phyloP scores from a whole-genome alignment of 2,888 invertebrate genomes.

The Omphaloscelis lunosa region DNA sequence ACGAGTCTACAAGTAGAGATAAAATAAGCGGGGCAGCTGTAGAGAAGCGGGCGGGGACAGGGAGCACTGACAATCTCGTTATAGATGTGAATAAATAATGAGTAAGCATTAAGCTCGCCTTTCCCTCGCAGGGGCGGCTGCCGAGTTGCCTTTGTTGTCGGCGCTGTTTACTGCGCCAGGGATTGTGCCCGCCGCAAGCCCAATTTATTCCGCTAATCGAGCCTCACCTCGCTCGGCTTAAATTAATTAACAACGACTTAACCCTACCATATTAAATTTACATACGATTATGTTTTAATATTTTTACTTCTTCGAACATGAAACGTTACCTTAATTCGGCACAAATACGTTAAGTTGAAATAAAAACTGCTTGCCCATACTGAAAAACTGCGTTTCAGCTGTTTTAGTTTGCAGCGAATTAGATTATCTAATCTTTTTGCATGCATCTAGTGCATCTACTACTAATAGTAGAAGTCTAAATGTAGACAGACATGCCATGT shows the following conservation, averaged over 20 bases:
- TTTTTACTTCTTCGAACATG: slow-evolving; percentile 57
- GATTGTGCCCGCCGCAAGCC: slow-evolving; percentile 84
- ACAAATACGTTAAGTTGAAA: not conserved
- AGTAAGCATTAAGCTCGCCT: slow-evolving; percentile 86
- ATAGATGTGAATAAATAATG: slow-evolving; percentile 90
- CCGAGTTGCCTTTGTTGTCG: slow-evolving; percentile 86
- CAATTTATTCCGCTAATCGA: slow-evolving; percentile 89
- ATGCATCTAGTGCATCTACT: not conserved
- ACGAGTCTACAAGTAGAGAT: slow-evolving; percentile 71
- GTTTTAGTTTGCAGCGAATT: not conserved
- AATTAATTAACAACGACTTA: slow-evolving; percentile 88
- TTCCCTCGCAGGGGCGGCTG: slow-evolving; percentile 77
- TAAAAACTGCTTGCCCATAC: not conserved
- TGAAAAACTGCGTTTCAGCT: not conserved
- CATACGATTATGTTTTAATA: slow-evolving; percentile 52
- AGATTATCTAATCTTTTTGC: not conserved
- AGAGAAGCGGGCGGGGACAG: slow-evolving; percentile 74
- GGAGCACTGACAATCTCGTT: slow-evolving; percentile 89
- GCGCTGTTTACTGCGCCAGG: slow-evolving; percentile 85
- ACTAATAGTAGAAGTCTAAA: slow-evolving; percentile 8
- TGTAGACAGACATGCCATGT: slow-evolving; percentile 43
- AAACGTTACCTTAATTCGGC: slow-evolving; percentile 14
- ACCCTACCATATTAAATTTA: slow-evolving; percentile 79
- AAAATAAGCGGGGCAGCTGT: slow-evolving; percentile 80
- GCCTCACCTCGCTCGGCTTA: slow-evolving; percentile 84